Conservation (phyloP, 2,888 invertebrate species). For the Dicyrtoma fusca region DNA sequence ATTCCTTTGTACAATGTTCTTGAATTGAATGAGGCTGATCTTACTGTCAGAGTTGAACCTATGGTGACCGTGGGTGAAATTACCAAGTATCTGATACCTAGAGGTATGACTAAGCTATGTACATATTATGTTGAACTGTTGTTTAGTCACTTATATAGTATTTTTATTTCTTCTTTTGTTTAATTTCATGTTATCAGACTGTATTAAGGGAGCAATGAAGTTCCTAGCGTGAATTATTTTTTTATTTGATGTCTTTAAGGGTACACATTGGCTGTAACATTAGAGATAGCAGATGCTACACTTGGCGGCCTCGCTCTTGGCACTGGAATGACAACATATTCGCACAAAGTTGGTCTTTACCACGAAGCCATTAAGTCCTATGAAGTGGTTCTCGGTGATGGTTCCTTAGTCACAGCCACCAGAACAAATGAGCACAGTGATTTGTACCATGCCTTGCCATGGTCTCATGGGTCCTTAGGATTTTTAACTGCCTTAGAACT, state of each 20-base stretch:
- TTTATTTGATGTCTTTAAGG: slow-evolving; percentile 57
- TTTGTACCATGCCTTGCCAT: slow-evolving; percentile 67
- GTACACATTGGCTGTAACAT: slow-evolving; percentile 70
- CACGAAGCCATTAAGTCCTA: slow-evolving; percentile 70
- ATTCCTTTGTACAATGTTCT: slow-evolving; percentile 70
- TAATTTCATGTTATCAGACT: neutral
- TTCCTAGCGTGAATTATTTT: too few species aligned
- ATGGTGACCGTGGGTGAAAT: slow-evolving; percentile 69
- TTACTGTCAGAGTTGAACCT: slow-evolving; percentile 69
- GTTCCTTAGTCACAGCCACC: slow-evolving; percentile 66
- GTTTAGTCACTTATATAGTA: too few species aligned
- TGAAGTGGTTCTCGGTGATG: slow-evolving; percentile 70
- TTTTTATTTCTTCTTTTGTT: too few species aligned
- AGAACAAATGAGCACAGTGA: slow-evolving; percentile 65
- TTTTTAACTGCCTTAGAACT: slow-evolving; percentile 70
- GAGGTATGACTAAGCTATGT: too few species aligned
- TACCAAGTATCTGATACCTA: slow-evolving; percentile 68
- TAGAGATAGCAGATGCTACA: slow-evolving; percentile 72
- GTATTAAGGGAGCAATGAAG: too few species aligned
- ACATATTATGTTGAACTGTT: too few species aligned
- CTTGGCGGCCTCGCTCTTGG: slow-evolving; percentile 72
- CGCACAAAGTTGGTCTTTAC: slow-evolving; percentile 71
- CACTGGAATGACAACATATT: slow-evolving; percentile 75
- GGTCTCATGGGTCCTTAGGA: slow-evolving; percentile 71
- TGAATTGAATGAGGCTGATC: slow-evolving; percentile 64